phyloP scores from a whole-genome alignment of 2,888 invertebrate genomes.

The Cephonodes hylas region DNA sequence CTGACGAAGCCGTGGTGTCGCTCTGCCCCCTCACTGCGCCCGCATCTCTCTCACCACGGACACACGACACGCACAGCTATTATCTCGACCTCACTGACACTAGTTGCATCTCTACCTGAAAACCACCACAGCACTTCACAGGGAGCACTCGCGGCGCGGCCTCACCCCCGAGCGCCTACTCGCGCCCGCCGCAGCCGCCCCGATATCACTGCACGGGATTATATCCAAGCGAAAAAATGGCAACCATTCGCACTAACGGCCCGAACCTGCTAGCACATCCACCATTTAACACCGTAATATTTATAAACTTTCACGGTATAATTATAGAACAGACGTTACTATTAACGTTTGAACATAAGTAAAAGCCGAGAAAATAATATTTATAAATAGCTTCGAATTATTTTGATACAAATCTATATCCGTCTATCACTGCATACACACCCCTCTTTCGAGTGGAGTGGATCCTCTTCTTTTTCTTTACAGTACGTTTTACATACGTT shows the following conservation, averaged over 20 bases:
- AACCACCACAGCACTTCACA: slow-evolving; percentile 54
- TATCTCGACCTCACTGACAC: slow-evolving; percentile 78
- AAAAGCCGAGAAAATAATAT: slow-evolving; percentile 82
- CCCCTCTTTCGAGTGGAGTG: slow-evolving; percentile 76
- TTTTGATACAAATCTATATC: slow-evolving; percentile 80
- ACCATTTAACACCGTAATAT: slow-evolving; percentile 77
- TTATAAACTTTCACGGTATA: slow-evolving; percentile 80
- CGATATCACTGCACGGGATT: slow-evolving; percentile 65
- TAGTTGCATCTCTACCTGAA: slow-evolving; percentile 75
- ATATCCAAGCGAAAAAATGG: slow-evolving; percentile 76
- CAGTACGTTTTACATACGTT: slow-evolving; percentile 63
- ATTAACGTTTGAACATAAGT: slow-evolving; percentile 81
- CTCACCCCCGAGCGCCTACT: slow-evolving; percentile 41
- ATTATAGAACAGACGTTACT: slow-evolving; percentile 80
- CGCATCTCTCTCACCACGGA: slow-evolving; percentile 79
- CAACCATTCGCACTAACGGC: slow-evolving; percentile 73
- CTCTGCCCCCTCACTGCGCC: slow-evolving; percentile 78
- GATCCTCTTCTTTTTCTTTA: slow-evolving; percentile 73
- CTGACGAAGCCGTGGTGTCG: slow-evolving; percentile 79
- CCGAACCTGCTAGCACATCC: slow-evolving; percentile 64
- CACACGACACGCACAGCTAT: slow-evolving; percentile 78
- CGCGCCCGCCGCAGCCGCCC: slow-evolving; percentile 43
- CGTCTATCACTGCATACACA: slow-evolving; percentile 79
- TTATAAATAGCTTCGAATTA: slow-evolving; percentile 82
- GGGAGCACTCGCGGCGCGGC: slow-evolving; percentile 18